A percentile compares a stretch with the other conserved stretches of the same genome.
Conservation (phyloP, 2,113 vertebrate species). For the Pollimyrus isidori region DNA sequence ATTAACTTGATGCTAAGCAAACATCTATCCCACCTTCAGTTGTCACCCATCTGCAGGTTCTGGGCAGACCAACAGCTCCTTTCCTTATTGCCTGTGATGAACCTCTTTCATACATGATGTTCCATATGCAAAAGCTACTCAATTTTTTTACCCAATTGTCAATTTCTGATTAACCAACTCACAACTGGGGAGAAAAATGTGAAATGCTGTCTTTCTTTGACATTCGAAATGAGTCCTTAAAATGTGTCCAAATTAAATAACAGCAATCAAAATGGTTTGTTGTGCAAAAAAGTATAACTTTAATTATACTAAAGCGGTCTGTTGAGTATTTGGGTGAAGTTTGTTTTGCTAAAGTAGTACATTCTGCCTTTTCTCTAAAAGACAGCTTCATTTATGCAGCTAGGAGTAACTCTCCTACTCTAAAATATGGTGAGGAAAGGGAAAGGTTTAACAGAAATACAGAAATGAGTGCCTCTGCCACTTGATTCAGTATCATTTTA, state of each 20-base stretch:
- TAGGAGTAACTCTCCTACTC: background rate
- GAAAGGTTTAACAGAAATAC: background rate
- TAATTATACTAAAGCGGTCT: background rate
- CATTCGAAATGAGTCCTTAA: background rate
- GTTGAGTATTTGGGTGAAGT: background rate
- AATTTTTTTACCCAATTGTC: background rate
- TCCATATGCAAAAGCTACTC: background rate
- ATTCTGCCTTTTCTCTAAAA: background rate
- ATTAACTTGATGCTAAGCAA: background rate
- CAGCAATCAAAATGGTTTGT: background rate
- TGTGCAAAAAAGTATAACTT: background rate
- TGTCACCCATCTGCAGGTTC: background rate
- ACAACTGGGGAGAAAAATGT: background rate
- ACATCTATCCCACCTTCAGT: background rate
- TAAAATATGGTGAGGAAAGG: background rate
- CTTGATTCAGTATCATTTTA: background rate
- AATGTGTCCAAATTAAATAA: background rate
- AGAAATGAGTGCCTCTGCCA: background rate
- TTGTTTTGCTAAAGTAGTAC: background rate
- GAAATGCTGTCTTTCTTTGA: background rate
- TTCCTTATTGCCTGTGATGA: background rate
- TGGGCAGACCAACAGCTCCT: background rate
- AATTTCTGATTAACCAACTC: background rate
- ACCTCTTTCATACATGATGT: background rate
- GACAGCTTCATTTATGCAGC: background rate